Evolutionary conservation across 2,113 vertebrate species (phyloP), one percentile per base, ranked within the genome.

Genomic region (Oncorhynchus nerka): DNA sequence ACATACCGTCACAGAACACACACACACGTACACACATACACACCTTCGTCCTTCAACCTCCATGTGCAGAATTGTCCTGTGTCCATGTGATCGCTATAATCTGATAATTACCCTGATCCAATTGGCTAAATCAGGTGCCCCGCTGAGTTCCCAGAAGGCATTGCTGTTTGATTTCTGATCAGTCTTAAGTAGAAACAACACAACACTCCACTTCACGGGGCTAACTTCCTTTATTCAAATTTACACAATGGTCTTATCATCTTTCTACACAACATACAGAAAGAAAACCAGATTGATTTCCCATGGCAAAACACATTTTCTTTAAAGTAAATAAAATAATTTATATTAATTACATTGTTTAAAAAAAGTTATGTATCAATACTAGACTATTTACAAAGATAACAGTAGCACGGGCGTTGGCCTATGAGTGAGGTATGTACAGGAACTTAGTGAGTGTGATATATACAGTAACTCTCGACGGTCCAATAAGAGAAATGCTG

Each of bases 371-470:
- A 73, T 73, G 71, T 78, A 57, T 75, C 3, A 55, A 89, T 89
- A 86, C 92, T 94, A 93, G 72, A 86, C 91, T 90, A 89, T 94
- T 89, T 94, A 93, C 91, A 92, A 88, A 89, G 79, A 89, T 81
- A 87, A 89, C 83, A 87, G 75, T 74, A 72, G 76, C 55, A 71
- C 73, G 22, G 71, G 64, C 79, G 72, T 84, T 81, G 79, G 73
- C 83, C 83, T 84, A 79, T 84, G 68, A 71, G 66, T 78, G 68
- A 74, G 70, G 34, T 83, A 87, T 81, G 77, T 83, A 84, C 75
- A 62, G 59, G 7, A 62, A 62, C 19, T n/a, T n/a, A n/a, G 59
- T 20, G 55, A 57, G 20, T 11, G 13, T 62, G n/a, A 62, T 62
- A 62, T 62, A 9, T 62, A 62, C 59, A 62, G 59, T 8, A 19